Conservation (phyloP, 2,797 vertebrate genomes). For the Valencia hispanica region DNA sequence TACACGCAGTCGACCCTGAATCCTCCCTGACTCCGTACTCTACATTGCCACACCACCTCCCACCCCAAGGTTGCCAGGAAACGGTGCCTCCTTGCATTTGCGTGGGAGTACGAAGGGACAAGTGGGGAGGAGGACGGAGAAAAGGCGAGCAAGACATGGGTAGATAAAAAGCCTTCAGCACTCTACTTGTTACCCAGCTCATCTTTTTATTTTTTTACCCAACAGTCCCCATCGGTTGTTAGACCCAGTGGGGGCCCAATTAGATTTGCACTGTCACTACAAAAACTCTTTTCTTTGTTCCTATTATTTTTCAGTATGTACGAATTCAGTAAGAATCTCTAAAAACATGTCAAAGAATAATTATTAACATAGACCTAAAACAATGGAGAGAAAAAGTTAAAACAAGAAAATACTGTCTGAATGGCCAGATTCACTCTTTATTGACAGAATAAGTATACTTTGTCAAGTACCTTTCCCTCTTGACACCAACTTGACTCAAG, state of each 20-base stretch:
- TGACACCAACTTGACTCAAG: not conserved
- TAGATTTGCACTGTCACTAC: conserved; percentile 23
- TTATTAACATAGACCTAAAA: not conserved
- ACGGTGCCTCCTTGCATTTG: conserved; percentile 43
- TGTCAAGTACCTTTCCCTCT: not conserved
- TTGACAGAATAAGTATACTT: not conserved
- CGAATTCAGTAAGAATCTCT: too few species aligned
- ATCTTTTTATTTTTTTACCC: conserved; percentile 35
- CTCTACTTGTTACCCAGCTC: conserved; percentile 7
- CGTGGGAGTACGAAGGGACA: conserved; percentile 36
- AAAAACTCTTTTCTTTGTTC: conserved; percentile 24
- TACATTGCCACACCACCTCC: not conserved
- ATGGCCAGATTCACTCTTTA: not conserved
- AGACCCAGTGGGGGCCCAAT: conserved; percentile 38
- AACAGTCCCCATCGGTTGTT: conserved; percentile 13
- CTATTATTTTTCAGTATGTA: not conserved
- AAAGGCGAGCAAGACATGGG: conserved; percentile 17
- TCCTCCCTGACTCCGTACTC: conserved; percentile 1
- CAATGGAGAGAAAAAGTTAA: not conserved
- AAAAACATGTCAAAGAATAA: not conserved
- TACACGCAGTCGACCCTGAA: conserved; percentile 7
- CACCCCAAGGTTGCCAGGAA: conserved; percentile 50
- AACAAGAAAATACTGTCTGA: not conserved
- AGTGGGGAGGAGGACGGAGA: conserved; percentile 44
- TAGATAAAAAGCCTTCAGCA: conserved; percentile 33